These are phyloP conservation scores for Tinea trinotella DNA, from an alignment of 2,888 invertebrate species.

Conservation along the genomic window DNA sequence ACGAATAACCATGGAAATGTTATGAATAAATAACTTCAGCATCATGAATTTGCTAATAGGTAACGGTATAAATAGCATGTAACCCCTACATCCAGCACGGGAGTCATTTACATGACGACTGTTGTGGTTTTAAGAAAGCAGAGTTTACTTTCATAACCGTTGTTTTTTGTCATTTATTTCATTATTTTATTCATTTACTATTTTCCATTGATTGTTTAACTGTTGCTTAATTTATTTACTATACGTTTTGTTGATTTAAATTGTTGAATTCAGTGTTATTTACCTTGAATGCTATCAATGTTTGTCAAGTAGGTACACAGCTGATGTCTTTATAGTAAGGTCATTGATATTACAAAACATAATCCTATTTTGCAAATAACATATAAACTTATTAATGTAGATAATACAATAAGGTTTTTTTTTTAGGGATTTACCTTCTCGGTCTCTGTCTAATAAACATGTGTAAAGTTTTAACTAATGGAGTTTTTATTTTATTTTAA, in stretches of 20 bases:
- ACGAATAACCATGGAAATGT: conserved; percentile 26
- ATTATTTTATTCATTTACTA: neutral
- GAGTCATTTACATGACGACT: neutral
- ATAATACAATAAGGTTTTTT: no score
- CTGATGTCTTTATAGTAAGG: conserved; percentile 8
- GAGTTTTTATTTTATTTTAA: no score
- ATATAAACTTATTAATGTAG: neutral
- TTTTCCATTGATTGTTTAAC: neutral
- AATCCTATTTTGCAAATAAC: neutral
- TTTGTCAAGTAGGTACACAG: neutral
- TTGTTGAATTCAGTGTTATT: neutral
- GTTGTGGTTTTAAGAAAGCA: conserved; percentile 8
- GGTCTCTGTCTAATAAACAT: no score
- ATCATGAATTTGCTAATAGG: conserved; percentile 12
- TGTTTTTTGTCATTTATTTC: neutral
- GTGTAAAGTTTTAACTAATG: no score
- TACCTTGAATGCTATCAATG: conserved; percentile 10
- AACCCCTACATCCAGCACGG: neutral
- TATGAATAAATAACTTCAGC: conserved; percentile 9
- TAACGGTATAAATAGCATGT: conserved; percentile 2
- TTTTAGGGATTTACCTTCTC: no score
- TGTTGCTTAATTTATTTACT: neutral
- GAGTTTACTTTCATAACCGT: conserved; percentile 1
- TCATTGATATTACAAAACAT: conserved; percentile 2
- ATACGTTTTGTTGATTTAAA: neutral